Evolutionary conservation across 2,797 vertebrate species (phyloP).

Genomic region (Galaxias olidus): DNA sequence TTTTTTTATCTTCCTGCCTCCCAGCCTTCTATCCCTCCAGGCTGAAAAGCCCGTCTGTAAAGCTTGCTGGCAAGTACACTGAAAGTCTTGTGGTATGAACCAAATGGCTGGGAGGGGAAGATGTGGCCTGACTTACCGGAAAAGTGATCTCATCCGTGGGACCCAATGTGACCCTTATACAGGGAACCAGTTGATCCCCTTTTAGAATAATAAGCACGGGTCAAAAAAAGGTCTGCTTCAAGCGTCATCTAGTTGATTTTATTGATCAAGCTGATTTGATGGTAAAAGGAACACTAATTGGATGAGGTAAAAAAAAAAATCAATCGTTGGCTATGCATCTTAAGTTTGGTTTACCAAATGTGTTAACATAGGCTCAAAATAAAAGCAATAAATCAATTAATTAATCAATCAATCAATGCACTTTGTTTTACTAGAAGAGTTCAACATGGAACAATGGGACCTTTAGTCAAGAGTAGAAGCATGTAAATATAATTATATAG

Average conservation of each 20-base stretch:
- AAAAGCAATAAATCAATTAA: background rate
- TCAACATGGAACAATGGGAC: no score
- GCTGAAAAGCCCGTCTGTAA: conserved; percentile 12
- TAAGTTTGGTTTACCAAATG: conserved; percentile 48
- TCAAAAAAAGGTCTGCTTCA: conserved; percentile 34
- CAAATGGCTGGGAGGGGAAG: background rate
- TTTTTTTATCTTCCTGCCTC: background rate
- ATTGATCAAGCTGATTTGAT: conserved; percentile 43
- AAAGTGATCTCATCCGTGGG: conserved; percentile 34
- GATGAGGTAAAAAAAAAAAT: conserved; percentile 51
- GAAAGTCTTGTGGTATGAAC: conserved; percentile 14
- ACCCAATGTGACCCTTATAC: conserved; percentile 15
- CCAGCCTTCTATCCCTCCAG: background rate
- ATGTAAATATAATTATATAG: no score
- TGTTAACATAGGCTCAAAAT: no score
- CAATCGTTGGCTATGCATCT: conserved; percentile 51
- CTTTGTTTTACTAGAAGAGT: no score
- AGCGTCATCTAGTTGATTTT: conserved; percentile 17
- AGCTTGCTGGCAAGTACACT: conserved; percentile 10
- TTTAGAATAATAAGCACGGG: conserved; percentile 53
- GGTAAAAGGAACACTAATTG: conserved; percentile 34
- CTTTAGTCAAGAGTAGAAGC: no score
- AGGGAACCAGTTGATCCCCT: conserved; percentile 30
- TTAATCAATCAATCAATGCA: conserved; percentile 55
- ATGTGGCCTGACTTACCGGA: conserved; percentile 3